Conservation (phyloP, 2,113 vertebrate species). For the Desmodus rotundus region DNA sequence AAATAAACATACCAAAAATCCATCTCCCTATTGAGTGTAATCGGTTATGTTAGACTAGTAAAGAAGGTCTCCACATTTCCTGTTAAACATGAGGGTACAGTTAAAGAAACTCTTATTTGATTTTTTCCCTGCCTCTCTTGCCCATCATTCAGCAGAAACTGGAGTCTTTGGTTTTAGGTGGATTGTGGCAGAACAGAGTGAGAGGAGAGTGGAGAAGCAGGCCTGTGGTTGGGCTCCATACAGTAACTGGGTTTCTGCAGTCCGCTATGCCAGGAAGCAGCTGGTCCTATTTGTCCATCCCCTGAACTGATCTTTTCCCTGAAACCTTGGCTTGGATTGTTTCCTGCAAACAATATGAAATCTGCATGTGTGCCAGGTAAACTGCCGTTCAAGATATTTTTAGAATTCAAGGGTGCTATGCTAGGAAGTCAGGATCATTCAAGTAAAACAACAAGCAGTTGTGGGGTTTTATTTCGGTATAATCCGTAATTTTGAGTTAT, state of each 20-base stretch:
- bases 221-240: background rate
- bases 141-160: background rate
- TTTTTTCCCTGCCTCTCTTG: background rate
- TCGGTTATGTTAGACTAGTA: background rate
- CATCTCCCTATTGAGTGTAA: background rate
- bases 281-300: background rate
- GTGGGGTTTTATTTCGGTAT: background rate
- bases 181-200: background rate
- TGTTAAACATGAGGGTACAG: background rate
- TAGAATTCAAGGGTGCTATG: constrained; percentile 14
- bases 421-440: constrained; percentile 38
- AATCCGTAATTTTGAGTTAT: constrained; percentile 1
- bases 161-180: background rate
- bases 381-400: constrained; percentile 20
- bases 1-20: background rate
- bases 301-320: background rate
- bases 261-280: background rate
- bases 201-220: background rate
- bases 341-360: background rate
- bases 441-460: constrained; percentile 26
- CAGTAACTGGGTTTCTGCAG: background rate
- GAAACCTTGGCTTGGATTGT: background rate
- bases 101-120: background rate
- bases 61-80: background rate
- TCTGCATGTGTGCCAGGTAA: background rate